Evolutionary conservation across 2,888 invertebrate genomes (phyloP).

Genomic region (Caenorhabditis wallacei): DNA sequence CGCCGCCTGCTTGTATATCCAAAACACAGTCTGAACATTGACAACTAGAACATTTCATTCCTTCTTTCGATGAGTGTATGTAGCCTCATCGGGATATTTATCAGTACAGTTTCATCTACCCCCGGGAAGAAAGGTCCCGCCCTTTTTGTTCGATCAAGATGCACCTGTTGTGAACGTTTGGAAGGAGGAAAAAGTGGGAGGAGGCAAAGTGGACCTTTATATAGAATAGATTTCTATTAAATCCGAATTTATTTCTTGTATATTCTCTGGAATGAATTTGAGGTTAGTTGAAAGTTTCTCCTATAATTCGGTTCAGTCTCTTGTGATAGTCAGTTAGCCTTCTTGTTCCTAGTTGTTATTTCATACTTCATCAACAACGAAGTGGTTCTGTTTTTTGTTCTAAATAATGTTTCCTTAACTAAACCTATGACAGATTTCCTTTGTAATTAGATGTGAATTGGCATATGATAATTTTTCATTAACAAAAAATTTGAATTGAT

Average conservation of each 20-base stretch:
- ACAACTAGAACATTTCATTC: slow-evolving; percentile 3
- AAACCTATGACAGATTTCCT: too few relatives aligned
- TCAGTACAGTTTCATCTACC: not conserved
- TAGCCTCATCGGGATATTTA: not conserved
- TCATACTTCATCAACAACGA: too few relatives aligned
- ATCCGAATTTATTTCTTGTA: not conserved
- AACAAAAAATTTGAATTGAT: too few relatives aligned
- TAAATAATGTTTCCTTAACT: too few relatives aligned
- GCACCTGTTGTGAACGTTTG: slow-evolving; percentile 9
- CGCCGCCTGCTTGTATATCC: not conserved
- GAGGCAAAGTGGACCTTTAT: not conserved
- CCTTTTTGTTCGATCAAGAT: slow-evolving; percentile 19
- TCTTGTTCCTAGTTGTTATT: too few relatives aligned
- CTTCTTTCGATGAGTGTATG: not conserved
- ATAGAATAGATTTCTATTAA: not conserved
- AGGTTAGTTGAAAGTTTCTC: not conserved
- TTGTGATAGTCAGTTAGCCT: too few relatives aligned
- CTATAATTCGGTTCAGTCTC: too few relatives aligned
- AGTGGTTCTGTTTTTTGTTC: too few relatives aligned
- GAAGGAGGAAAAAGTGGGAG: not conserved
- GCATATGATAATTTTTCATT: too few relatives aligned
- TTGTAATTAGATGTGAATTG: too few relatives aligned
- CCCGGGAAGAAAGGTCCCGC: not conserved
- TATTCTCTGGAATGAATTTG: not conserved
- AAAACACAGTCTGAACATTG: not conserved